Percentiles rank a stretch among this genome's conserved stretches.
These are phyloP conservation scores for Globia sparganii DNA, from an alignment of 2,888 invertebrate species.

Conservation along the genomic window DNA sequence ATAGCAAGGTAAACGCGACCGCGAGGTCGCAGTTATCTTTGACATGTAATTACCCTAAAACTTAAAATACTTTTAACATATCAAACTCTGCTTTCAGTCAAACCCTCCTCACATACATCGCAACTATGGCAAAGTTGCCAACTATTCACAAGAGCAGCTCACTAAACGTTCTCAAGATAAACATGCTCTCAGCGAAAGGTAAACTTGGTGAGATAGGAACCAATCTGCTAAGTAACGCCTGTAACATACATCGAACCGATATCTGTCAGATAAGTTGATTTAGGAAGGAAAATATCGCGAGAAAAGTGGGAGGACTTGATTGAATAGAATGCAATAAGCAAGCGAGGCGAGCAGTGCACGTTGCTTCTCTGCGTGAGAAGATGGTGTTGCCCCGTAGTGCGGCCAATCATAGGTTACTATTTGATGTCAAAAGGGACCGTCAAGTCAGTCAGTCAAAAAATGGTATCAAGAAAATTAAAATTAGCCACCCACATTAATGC, in stretches of 20 bases:
- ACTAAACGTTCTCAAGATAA: conserved; percentile 49
- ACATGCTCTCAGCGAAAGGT: conserved; percentile 43
- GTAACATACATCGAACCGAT: conserved; percentile 44
- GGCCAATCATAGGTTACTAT: no score
- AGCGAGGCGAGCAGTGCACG: not conserved
- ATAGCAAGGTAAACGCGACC: no score
- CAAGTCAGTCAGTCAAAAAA: not conserved
- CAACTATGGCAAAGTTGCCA: conserved; percentile 27
- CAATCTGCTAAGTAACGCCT: conserved; percentile 62
- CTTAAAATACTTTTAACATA: not conserved
- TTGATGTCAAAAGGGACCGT: not conserved
- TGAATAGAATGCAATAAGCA: not conserved
- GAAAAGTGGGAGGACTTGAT: conserved; percentile 21
- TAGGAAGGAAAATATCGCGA: conserved; percentile 25
- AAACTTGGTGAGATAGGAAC: conserved; percentile 51
- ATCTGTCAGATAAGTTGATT: conserved; percentile 31
- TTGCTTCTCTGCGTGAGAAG: not conserved
- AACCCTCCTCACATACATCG: not conserved
- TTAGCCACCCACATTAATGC: not conserved
- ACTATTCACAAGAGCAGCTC: conserved; percentile 38
- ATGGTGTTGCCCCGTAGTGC: not conserved
- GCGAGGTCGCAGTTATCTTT: no score
- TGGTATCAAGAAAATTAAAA: not conserved
- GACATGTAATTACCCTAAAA: not conserved
- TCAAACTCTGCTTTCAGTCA: not conserved